Evolutionary conservation across 2,888 invertebrate species (phyloP).

Genomic region (Diabrotica balteata): DNA sequence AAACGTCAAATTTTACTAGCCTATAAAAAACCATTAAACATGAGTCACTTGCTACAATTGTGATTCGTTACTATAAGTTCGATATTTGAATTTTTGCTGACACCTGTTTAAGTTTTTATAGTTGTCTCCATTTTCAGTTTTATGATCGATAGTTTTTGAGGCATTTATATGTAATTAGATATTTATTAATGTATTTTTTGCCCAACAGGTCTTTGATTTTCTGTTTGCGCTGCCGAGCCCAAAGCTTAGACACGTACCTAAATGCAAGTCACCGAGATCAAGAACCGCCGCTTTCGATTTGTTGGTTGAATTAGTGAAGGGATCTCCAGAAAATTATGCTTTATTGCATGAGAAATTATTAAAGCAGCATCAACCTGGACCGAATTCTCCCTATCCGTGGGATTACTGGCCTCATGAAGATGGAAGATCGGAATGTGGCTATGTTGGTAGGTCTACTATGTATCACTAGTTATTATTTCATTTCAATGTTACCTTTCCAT

Average conservation of each 20-base stretch:
- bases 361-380: slow-evolving; percentile 84
- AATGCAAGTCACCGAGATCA: slow-evolving; percentile 90
- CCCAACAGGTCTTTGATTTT: slow-evolving; percentile 70
- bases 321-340: slow-evolving; percentile 85
- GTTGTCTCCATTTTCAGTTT: too few relatives aligned
- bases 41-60: too few relatives aligned
- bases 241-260: slow-evolving; percentile 83
- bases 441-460: slow-evolving; percentile 64
- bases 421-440: slow-evolving; percentile 91
- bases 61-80: too few relatives aligned
- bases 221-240: slow-evolving; percentile 91
- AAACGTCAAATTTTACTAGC: too few relatives aligned
- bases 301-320: slow-evolving; percentile 85
- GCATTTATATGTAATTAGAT: not conserved
- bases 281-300: slow-evolving; percentile 91
- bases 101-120: too few relatives aligned
- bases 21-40: too few relatives aligned
- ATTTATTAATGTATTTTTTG: not conserved
- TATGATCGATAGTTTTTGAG: too few relatives aligned
- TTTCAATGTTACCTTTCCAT: too few relatives aligned
- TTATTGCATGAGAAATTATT: slow-evolving; percentile 83
- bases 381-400: slow-evolving; percentile 90
- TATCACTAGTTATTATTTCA: too few relatives aligned
- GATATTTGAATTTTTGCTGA: too few relatives aligned
- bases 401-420: slow-evolving; percentile 98